Percentiles rank a stretch among this genome's conserved stretches.
Conservation (phyloP, 1,140 invertebrate species). For the Drosophila sulfurigaster region DNA sequence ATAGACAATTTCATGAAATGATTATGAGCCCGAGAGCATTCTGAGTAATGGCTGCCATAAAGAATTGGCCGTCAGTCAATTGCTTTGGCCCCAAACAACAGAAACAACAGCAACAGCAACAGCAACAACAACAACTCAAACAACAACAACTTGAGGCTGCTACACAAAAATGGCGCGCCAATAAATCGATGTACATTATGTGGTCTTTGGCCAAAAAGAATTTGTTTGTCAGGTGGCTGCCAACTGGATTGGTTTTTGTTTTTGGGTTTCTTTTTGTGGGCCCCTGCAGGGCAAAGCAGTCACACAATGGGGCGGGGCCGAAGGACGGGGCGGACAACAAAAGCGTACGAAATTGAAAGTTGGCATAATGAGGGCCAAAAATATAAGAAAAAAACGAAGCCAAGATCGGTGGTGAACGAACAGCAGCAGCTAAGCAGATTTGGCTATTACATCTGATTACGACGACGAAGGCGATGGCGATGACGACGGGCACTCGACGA, state of each 20-base stretch:
- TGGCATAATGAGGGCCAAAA: constrained; percentile 57
- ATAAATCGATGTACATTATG: constrained; percentile 55
- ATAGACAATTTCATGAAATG: constrained; percentile 8
- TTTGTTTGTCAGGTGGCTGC: constrained; percentile 42
- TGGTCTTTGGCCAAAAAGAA: neutral
- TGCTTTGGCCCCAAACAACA: constrained; percentile 40
- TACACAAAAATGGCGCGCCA: constrained; percentile 61
- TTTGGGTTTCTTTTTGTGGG: neutral
- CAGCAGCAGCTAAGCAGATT: constrained; percentile 53
- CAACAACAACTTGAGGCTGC: neutral
- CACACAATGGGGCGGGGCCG: neutral
- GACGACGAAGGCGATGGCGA: constrained; percentile 10
- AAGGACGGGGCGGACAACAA: constrained; percentile 26
- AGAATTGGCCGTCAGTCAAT: constrained; percentile 24
- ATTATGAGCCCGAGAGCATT: constrained; percentile 16
- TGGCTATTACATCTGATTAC: constrained; percentile 80
- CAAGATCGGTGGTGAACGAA: constrained; percentile 24
- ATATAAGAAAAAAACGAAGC: constrained; percentile 13
- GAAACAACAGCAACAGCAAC: neutral
- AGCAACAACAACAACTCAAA: neutral
- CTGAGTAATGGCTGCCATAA: constrained; percentile 38
- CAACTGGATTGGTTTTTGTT: neutral
- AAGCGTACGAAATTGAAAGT: constrained; percentile 75
- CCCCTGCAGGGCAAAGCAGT: neutral
- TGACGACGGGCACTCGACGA: neutral